phyloP scores from a whole-genome alignment of 92 coral and sea anemone genomes.

The Palythoa grandis region DNA sequence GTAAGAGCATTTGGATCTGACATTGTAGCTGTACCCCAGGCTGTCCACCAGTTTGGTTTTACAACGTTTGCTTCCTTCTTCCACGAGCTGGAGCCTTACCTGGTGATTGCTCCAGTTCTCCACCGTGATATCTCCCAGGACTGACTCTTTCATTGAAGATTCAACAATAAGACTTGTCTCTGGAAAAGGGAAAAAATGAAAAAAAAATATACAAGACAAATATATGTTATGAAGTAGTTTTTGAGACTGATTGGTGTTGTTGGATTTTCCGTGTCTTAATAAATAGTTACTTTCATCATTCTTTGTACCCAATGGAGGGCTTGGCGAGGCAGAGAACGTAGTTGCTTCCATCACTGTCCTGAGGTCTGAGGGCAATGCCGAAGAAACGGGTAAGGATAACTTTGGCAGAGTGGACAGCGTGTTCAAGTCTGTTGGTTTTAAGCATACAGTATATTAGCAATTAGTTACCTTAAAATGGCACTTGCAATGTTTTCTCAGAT shows the following conservation, averaged over 20 bases:
- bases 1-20: not conserved
- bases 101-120: not conserved
- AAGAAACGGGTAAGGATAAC: not conserved
- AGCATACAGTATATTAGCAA: too few relatives aligned
- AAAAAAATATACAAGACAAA: not conserved
- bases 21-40: slow-evolving; percentile 24
- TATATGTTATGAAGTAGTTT: not conserved
- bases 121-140: not conserved
- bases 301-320: too few relatives aligned
- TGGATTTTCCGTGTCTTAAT: not conserved
- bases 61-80: slow-evolving; percentile 21
- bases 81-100: slow-evolving; percentile 23
- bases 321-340: not conserved
- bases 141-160: not conserved
- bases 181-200: not conserved
- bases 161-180: not conserved
- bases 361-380: not conserved
- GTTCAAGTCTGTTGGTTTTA: too few relatives aligned
- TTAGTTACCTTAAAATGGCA: too few relatives aligned
- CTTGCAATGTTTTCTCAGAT: too few relatives aligned
- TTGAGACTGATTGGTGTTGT: slow-evolving; percentile 7
- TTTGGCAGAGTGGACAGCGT: not conserved
- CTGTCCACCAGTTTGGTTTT: slow-evolving; percentile 39
- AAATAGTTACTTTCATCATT: not conserved
- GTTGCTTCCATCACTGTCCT: not conserved